Evolutionary conservation across 2,113 vertebrate species (phyloP).

Genomic region (Dasyurus viverrinus): DNA sequence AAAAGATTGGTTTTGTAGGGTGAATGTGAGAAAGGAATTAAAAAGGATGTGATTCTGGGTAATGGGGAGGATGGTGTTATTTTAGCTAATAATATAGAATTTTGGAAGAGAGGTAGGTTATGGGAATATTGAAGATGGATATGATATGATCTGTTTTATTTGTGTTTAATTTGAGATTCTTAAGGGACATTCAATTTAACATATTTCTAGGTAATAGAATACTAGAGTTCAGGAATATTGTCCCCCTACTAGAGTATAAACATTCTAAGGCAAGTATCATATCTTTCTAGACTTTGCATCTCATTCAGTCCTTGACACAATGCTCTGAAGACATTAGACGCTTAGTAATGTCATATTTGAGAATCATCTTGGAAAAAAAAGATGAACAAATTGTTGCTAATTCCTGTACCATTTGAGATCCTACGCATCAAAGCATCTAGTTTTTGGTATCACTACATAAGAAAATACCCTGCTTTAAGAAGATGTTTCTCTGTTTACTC

Average conservation of each 20-base stretch:
- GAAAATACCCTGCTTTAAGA: neutral
- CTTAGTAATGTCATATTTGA: neutral
- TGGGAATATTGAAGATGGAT: neutral
- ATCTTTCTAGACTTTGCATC: neutral
- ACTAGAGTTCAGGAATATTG: neutral
- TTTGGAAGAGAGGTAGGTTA: neutral
- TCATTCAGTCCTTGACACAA: too few relatives aligned
- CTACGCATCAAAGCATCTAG: neutral
- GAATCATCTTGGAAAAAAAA: neutral
- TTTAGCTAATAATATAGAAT: neutral
- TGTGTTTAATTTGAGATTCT: neutral
- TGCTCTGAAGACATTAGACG: neutral
- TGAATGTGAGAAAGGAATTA: neutral
- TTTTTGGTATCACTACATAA: neutral
- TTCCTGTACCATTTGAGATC: neutral
- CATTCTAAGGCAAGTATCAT: too few relatives aligned
- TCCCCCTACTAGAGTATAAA: too few relatives aligned
- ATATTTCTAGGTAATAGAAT: neutral
- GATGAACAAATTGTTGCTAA: neutral
- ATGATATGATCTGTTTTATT: neutral
- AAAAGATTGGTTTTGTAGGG: neutral
- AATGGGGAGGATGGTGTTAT: neutral
- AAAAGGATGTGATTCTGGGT: constrained; percentile 19
- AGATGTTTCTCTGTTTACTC: constrained; percentile 3
- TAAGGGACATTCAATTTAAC: too few relatives aligned